A percentile compares a stretch with the other conserved stretches of the same genome.
Evolutionary conservation across 2,797 vertebrate genomes (phyloP).

Genomic region (Spinibarbus caldwelli): DNA sequence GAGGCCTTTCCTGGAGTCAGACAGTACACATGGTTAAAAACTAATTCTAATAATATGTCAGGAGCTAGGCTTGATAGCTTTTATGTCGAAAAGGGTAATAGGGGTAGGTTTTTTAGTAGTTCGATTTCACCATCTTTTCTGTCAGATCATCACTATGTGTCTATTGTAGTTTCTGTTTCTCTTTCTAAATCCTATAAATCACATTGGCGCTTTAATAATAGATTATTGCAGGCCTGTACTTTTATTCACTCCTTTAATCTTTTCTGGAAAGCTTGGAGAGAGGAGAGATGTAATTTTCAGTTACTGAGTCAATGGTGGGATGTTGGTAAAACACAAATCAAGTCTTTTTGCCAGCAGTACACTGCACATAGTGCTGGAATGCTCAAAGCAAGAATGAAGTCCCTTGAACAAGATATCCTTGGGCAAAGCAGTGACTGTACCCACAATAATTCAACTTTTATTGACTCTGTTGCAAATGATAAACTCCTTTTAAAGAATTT

Average conservation of each 20-base stretch:
- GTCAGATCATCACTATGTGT: constrained; percentile 1
- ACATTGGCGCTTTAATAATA: background rate
- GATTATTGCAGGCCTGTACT: background rate
- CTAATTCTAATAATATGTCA: background rate
- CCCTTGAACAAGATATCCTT: background rate
- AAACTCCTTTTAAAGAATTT: background rate
- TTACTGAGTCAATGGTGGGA: background rate
- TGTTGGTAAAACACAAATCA: too few species aligned
- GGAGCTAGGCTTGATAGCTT: background rate
- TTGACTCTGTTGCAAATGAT: background rate
- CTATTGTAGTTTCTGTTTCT: background rate
- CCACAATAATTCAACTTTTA: background rate
- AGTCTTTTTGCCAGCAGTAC: constrained; percentile 12
- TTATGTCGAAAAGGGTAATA: background rate
- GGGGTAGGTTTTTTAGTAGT: background rate
- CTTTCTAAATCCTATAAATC: background rate
- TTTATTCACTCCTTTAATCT: constrained; percentile 8
- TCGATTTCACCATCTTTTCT: background rate
- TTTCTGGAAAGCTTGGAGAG: background rate
- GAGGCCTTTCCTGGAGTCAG: too few species aligned
- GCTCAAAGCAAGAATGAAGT: background rate
- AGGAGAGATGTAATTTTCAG: background rate
- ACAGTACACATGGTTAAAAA: too few species aligned
- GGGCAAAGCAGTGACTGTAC: background rate
- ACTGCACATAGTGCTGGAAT: background rate